Conservation (phyloP, 2,113 vertebrate species). For the Microtus ochrogaster region DNA sequence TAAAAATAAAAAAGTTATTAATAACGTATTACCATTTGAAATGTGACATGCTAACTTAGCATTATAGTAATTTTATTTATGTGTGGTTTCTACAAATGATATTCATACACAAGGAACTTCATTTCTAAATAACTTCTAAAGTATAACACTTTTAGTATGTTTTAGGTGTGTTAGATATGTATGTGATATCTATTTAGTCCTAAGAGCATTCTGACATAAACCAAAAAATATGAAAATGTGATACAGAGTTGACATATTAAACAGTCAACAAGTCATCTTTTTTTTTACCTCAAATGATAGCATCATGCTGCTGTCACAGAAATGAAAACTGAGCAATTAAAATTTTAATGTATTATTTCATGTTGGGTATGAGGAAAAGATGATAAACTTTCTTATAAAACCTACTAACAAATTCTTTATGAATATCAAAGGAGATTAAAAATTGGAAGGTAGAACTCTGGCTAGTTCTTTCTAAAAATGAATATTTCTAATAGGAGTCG, state of each 20-base stretch:
- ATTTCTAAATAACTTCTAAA: conserved; percentile 12
- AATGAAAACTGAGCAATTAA: conserved; percentile 44
- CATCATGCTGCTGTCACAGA: neutral
- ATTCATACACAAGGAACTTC: conserved; percentile 26
- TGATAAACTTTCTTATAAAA: conserved; percentile 24
- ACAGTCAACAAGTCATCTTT: conserved; percentile 1
- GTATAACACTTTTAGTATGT: conserved; percentile 10
- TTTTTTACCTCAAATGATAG: conserved; percentile 29
- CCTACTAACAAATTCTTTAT: conserved; percentile 26
- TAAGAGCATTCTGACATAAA: conserved; percentile 36
- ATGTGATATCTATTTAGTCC: neutral
- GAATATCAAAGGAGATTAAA: conserved; percentile 21
- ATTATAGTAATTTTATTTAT: conserved; percentile 67
- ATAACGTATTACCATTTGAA: conserved; percentile 65
- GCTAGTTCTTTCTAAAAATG: neutral
- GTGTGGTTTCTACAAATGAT: conserved; percentile 55
- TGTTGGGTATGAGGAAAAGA: neutral
- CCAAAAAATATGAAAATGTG: conserved; percentile 49
- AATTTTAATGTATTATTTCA: conserved; percentile 39
- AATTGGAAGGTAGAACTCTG: neutral
- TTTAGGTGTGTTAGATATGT: neutral
- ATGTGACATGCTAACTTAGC: conserved; percentile 61
- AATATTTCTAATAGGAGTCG: neutral
- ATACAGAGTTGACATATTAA: neutral
- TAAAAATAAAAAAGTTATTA: conserved; percentile 66